Evolutionary conservation across 2,888 invertebrate genomes (phyloP).

Genomic region (Caenorhabditis sp.): DNA sequence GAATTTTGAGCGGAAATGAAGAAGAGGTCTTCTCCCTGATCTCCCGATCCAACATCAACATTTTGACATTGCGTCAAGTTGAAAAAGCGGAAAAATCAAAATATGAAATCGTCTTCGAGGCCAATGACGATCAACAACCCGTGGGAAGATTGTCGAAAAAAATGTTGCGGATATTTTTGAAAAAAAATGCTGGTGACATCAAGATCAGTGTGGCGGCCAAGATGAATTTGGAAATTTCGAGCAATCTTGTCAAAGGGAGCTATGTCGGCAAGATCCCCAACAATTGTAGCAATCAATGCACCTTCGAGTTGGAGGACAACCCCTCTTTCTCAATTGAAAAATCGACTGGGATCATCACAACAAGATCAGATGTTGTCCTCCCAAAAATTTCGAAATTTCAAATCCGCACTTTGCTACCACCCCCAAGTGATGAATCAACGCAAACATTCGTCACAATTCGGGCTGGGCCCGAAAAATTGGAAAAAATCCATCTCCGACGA

Average conservation of each 20-base stretch:
- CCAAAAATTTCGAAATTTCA: conserved; percentile 13
- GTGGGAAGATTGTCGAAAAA: not conserved
- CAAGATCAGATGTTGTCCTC: conserved; percentile 6
- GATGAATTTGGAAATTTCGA: conserved; percentile 13
- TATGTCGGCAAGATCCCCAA: conserved; percentile 24
- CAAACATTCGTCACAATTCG: not conserved
- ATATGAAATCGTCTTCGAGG: conserved; percentile 16
- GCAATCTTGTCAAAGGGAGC: conserved; percentile 23
- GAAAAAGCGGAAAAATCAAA: conserved; percentile 16
- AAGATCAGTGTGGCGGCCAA: conserved; percentile 7
- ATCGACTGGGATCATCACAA: conserved; percentile 10
- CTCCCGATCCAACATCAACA: conserved; percentile 26
- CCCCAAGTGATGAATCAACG: conserved; percentile 3
- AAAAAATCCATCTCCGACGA: conserved; percentile 11
- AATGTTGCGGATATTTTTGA: conserved; percentile 15
- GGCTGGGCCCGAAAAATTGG: conserved; percentile 12
- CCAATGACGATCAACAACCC: conserved; percentile 22
- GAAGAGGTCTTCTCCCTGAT: conserved; percentile 21
- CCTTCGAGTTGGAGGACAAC: conserved; percentile 10
- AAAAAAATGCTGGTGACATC: conserved; percentile 1
- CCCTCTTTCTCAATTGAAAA: conserved; percentile 24
- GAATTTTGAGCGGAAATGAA: conserved; percentile 18
- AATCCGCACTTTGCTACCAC: conserved; percentile 16
- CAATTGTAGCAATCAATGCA: conserved; percentile 21
- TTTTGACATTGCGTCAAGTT: conserved; percentile 20